These are phyloP conservation scores for Strigamia crassipes DNA, from an alignment of 2,888 invertebrate species.

Conservation along the genomic window DNA sequence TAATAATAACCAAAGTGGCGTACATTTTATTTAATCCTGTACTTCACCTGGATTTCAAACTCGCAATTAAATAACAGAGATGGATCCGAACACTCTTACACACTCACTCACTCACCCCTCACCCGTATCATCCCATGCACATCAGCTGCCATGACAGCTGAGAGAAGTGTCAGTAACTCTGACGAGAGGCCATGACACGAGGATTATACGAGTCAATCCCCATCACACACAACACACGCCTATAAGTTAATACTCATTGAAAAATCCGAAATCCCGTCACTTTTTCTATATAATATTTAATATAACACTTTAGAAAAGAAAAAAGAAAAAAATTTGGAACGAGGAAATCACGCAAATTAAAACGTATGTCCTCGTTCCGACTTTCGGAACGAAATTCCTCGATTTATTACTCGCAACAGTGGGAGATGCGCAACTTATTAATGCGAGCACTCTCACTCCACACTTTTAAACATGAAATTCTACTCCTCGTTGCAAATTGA, in stretches of 20 bases:
- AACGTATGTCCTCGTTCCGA: neutral
- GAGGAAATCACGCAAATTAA: slow-evolving; percentile 15
- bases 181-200: slow-evolving; percentile 37
- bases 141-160: slow-evolving; percentile 32
- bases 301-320: no score
- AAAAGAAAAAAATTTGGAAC: no score
- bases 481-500: slow-evolving; percentile 42
- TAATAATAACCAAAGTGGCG: no score
- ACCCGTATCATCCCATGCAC: slow-evolving; percentile 38
- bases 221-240: slow-evolving; percentile 31
- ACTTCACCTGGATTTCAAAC: slow-evolving; percentile 38
- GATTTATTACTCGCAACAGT: slow-evolving; percentile 14
- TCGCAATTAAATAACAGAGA: slow-evolving; percentile 18
- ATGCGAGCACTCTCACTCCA: slow-evolving; percentile 36
- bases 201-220: slow-evolving; percentile 42
- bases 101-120: slow-evolving; percentile 36
- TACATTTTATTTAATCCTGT: slow-evolving; percentile 16
- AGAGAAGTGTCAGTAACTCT: slow-evolving; percentile 42
- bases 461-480: slow-evolving; percentile 34
- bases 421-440: slow-evolving; percentile 38
- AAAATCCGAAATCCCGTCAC: neutral
- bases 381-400: neutral
- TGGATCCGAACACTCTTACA: neutral
- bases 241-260: slow-evolving; percentile 2
- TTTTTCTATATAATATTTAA: neutral